Evolutionary conservation across 2,797 vertebrate species (phyloP), one percentile per base, ranked within the genome.

Genomic region (Pyrocephalus nanus): DNA sequence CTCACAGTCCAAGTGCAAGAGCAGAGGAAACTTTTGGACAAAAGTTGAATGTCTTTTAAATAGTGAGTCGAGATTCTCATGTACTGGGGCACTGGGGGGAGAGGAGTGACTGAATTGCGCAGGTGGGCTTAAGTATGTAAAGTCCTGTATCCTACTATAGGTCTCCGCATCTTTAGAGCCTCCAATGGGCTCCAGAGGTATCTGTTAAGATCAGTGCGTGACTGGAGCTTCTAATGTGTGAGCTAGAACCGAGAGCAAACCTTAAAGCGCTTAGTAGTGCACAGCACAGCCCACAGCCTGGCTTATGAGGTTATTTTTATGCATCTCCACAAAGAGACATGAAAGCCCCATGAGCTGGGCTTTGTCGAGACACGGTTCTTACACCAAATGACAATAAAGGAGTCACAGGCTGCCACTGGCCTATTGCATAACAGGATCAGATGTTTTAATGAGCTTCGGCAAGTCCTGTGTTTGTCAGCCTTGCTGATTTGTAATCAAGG

Each of bases 371-470:
- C 0, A 0, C 34, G 43, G 83, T 32, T 86, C 79, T 94, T 88
- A 66, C 60, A 92, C n/a, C 86, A n/a, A 71, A 91, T 64, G 88
- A 91, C 91, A 96, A 93, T 69, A 65, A 74, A 88, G 88, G 91
- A 91, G 91, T 86, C 80, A 84, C 88, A 74, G 95, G 45, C 92
- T 93, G 94, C 92, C 53, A 64, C 66, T 11, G 48, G 76, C 67
- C 86, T 92, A 47, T 87, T 96, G 94, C 91, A 74, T 95, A 96
- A 96, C 71, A 26, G 71, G 96, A 95, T 97, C 94, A 96, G 95
- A 92, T 90, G 51, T 91, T 93, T 81, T 96, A 97, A 97, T 96
- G 94, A 97, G 95, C 96, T 96, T 93, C 90, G 95, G 91, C 60
- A 86, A 30, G 71, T 25, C 83, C 88, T 50, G 23, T 72, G 48